Evolutionary conservation across 2,113 vertebrate genomes (phyloP).

Genomic region (Syngnathus scovelli): DNA sequence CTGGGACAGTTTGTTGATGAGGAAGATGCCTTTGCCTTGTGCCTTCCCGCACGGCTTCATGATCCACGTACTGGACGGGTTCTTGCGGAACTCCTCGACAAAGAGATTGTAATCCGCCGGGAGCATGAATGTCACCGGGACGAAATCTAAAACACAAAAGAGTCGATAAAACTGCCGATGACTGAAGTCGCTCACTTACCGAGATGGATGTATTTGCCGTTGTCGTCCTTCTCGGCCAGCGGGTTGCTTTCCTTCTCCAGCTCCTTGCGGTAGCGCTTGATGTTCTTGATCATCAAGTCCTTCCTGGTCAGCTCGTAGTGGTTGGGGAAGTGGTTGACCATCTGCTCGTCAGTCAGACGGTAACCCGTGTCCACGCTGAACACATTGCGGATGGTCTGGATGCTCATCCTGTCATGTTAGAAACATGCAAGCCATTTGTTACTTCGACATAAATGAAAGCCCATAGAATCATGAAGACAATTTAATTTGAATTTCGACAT

Average conservation of each 20-base stretch:
- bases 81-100: slow-evolving; percentile 96
- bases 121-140: slow-evolving; percentile 97
- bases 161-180: background rate
- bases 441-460: background rate
- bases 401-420: slow-evolving; percentile 84
- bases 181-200: slow-evolving; percentile 61
- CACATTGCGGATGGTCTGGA: slow-evolving; percentile 92
- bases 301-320: slow-evolving; percentile 97
- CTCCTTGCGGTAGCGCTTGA: slow-evolving; percentile 93
- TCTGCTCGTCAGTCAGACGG: slow-evolving; percentile 91
- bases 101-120: slow-evolving; percentile 96
- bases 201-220: slow-evolving; percentile 90
- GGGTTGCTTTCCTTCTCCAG: slow-evolving; percentile 91
- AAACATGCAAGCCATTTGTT: slow-evolving; percentile 5
- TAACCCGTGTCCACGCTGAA: slow-evolving; percentile 97
- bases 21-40: slow-evolving; percentile 97
- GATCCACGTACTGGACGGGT: slow-evolving; percentile 97
- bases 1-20: slow-evolving; percentile 98
- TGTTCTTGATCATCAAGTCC: slow-evolving; percentile 98
- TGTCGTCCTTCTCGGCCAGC: slow-evolving; percentile 93
- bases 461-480: no score
- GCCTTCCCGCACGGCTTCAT: slow-evolving; percentile 99
- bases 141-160: slow-evolving; percentile 78
- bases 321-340: slow-evolving; percentile 98
- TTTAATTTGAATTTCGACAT: no score